These are phyloP conservation scores for Drosophila orosa DNA, from an alignment of 1,140 invertebrate genomes.

Conservation along the genomic window DNA sequence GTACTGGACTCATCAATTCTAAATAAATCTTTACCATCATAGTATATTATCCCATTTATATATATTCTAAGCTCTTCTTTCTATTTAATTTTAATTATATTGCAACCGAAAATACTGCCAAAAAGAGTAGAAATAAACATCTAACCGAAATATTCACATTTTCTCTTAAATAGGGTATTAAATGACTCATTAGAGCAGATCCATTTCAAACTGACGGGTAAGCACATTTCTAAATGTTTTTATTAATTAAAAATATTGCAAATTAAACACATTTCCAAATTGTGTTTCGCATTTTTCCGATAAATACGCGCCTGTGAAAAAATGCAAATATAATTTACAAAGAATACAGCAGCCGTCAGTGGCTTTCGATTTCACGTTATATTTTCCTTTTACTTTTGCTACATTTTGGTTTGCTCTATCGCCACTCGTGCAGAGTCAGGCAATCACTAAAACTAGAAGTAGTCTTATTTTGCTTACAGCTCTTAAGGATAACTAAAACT, in stretches of 20 bases:
- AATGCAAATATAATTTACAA: constrained; percentile 70
- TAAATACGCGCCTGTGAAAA: constrained; percentile 43
- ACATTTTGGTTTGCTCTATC: constrained; percentile 18
- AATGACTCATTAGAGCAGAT: background rate
- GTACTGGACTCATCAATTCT: background rate
- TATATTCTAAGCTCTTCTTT: background rate
- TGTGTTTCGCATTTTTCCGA: constrained; percentile 61
- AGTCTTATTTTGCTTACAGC: constrained; percentile 1
- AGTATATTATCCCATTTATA: background rate
- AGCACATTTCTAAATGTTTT: constrained; percentile 76
- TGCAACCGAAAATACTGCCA: background rate
- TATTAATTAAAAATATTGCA: constrained; percentile 78
- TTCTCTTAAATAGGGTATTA: background rate
- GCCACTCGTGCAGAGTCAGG: constrained; percentile 4
- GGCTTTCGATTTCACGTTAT: constrained; percentile 10
- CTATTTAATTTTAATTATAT: background rate
- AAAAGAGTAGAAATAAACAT: background rate
- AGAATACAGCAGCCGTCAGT: constrained; percentile 41
- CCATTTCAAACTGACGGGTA: constrained; percentile 34
- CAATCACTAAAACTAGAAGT: constrained; percentile 8
- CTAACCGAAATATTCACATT: accelerated
- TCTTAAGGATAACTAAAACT: background rate
- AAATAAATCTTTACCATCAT: background rate
- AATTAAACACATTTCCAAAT: constrained; percentile 76
- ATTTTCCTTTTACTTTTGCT: constrained; percentile 8